Conservation (phyloP, 2,888 invertebrate species). For the Zhengitettix transpicula region DNA sequence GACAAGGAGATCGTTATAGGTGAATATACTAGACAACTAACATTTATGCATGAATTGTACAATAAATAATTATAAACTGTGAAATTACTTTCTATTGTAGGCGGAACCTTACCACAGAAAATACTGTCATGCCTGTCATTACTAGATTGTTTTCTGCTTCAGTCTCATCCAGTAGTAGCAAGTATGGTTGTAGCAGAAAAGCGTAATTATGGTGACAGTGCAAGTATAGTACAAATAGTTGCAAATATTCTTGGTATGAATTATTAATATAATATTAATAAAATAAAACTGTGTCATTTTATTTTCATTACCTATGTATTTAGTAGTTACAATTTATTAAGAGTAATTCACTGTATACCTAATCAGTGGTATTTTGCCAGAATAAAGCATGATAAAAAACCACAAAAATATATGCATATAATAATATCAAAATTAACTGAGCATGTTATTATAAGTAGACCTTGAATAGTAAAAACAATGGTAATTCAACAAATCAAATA, state of each 20-base stretch:
- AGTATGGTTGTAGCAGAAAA: slow-evolving; percentile 83
- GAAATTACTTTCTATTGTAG: slow-evolving; percentile 14
- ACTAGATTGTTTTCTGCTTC: slow-evolving; percentile 49
- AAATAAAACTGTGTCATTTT: neutral
- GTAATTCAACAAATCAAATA: too few species aligned
- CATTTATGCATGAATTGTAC: too few species aligned
- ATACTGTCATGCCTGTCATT: slow-evolving; percentile 66
- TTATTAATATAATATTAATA: neutral
- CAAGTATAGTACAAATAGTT: too few species aligned
- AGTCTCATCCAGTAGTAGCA: slow-evolving; percentile 46
- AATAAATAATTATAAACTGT: too few species aligned
- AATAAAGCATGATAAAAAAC: too few species aligned
- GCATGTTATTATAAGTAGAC: too few species aligned
- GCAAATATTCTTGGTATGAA: too few species aligned
- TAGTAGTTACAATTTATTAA: neutral
- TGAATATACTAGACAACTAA: slow-evolving; percentile 20
- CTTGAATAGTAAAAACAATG: too few species aligned
- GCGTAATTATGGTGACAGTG: slow-evolving; percentile 8
- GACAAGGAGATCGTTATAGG: slow-evolving; percentile 56
- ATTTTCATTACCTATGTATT: neutral
- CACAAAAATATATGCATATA: too few species aligned
- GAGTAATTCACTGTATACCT: neutral
- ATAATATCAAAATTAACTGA: too few species aligned
- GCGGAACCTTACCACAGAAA: slow-evolving; percentile 72
- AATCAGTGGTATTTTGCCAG: too few species aligned